Base-by-base conservation (phyloP, 1,140 invertebrate genomes). In the Drosophila saltans region DNA sequence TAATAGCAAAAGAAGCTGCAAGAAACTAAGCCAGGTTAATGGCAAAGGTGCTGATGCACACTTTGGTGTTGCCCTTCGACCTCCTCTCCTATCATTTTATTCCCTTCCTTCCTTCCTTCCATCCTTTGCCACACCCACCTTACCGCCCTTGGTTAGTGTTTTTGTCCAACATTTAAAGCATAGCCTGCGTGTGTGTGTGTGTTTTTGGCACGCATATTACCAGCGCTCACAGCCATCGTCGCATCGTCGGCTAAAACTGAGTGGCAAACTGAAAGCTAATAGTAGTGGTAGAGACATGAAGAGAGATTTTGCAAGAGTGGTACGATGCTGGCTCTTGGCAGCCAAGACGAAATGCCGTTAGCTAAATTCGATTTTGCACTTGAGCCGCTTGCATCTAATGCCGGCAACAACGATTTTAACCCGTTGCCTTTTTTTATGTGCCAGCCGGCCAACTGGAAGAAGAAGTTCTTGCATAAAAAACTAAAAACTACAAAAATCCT, bases 301-400 rank as follows among this genome's bases (percentile, higher is more conserved):
- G 40, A 43, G 48, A 33, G 43, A 40, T 63, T 36, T 36, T 36
- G 3, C 33, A 6, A 36, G 33, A 36, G 33, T 36, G 3, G 33
- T 36, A 36, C 3, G 6, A 33, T 39, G 28, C 61, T 52, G 66
- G n/a, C 65, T 72, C 75, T 86, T 85, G 83, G 80, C 82, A 88
- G 66, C 69, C 69, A 80, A 77, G 83, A 80, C 71, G 72, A 88
- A 86, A 86, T 86, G 85, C 76, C 83, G 80, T 86, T 86, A 83
- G 79, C 72, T 74, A 88, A 86, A 86, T 86, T 86, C 83, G 83
- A 86, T 86, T 86, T 86, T 86, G 83, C 83, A 86, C 83, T 86
- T 88, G 83, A 86, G 83, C 83, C 83, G 75, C 79, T 75, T 80
- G 83, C 83, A 75, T 80, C 83, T 88, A 86, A 86, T 86, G 83